These are phyloP conservation scores for Siniperca undulata DNA, from an alignment of 2,797 vertebrate species.

Conservation along the genomic window DNA sequence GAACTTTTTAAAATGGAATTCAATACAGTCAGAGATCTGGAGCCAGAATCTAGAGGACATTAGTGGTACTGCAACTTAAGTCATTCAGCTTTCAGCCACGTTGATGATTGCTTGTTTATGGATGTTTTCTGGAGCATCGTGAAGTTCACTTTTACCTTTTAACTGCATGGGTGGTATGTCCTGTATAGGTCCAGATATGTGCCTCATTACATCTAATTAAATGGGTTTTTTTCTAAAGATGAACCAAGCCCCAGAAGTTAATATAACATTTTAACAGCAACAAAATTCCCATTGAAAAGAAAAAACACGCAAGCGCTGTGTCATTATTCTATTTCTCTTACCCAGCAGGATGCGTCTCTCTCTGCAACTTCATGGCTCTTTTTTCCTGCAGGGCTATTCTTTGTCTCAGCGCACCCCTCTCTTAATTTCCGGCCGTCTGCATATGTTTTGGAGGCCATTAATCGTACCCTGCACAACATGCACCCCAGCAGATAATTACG, in stretches of 20 bases:
- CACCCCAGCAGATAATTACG: conserved; percentile 89
- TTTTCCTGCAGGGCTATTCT: conserved; percentile 66
- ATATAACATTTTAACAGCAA: conserved; percentile 34
- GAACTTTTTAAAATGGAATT: not conserved
- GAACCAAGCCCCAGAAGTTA: conserved; percentile 7
- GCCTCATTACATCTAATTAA: conserved; percentile 26
- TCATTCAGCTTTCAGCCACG: not conserved
- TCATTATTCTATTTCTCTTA: conserved; percentile 52
- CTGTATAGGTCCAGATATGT: conserved; percentile 12
- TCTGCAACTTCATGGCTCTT: conserved; percentile 66
- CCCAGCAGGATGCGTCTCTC: conserved; percentile 69
- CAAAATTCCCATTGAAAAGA: conserved; percentile 26
- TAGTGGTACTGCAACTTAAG: conserved; percentile 7
- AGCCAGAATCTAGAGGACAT: conserved; percentile 1
- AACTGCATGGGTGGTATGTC: conserved; percentile 59
- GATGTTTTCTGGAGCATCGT: conserved; percentile 27
- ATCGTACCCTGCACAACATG: conserved; percentile 85
- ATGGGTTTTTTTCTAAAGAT: not conserved
- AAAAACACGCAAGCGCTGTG: not conserved
- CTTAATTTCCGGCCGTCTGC: conserved; percentile 83
- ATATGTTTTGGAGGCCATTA: conserved; percentile 87
- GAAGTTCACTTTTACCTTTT: conserved; percentile 31
- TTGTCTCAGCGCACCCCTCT: conserved; percentile 51
- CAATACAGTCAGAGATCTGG: not conserved
- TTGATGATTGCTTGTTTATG: not conserved